phyloP scores from a whole-genome alignment of 2,113 vertebrate genomes.

The Gymnocephalus cernua region DNA sequence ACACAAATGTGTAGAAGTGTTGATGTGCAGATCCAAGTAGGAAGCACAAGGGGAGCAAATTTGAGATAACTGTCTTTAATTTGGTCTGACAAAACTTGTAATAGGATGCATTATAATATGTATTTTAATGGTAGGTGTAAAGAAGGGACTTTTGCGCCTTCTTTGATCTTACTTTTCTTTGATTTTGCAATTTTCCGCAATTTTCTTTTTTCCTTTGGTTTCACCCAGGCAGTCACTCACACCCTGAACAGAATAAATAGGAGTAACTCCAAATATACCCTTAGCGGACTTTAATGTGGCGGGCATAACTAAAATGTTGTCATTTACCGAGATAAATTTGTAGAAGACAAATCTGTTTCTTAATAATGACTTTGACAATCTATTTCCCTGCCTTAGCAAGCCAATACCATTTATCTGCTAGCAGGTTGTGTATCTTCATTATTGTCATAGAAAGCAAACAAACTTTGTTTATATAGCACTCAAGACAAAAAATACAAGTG shows the following conservation, averaged over 20 bases:
- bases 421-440: conserved; percentile 4
- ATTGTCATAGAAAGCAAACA: neutral
- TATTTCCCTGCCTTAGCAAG: conserved; percentile 21
- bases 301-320: conserved; percentile 33
- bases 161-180: conserved; percentile 58
- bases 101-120: conserved; percentile 10
- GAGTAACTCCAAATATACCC: conserved; percentile 16
- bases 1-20: neutral
- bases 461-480: neutral
- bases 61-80: conserved; percentile 29
- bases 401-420: neutral
- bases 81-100: conserved; percentile 44
- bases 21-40: neutral
- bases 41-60: neutral
- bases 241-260: conserved; percentile 23
- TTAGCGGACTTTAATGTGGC: neutral
- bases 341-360: conserved; percentile 1
- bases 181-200: neutral
- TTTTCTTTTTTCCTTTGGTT: conserved; percentile 17
- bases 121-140: conserved; percentile 52
- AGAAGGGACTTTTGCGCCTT: conserved; percentile 25
- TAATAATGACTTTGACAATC: conserved; percentile 16
- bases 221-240: conserved; percentile 19
- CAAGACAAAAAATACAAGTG: neutral
- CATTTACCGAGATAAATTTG: conserved; percentile 15